Evolutionary conservation across 64 coral and sea anemone genomes (phyloP).

Genomic region (Acropora tenuis): DNA sequence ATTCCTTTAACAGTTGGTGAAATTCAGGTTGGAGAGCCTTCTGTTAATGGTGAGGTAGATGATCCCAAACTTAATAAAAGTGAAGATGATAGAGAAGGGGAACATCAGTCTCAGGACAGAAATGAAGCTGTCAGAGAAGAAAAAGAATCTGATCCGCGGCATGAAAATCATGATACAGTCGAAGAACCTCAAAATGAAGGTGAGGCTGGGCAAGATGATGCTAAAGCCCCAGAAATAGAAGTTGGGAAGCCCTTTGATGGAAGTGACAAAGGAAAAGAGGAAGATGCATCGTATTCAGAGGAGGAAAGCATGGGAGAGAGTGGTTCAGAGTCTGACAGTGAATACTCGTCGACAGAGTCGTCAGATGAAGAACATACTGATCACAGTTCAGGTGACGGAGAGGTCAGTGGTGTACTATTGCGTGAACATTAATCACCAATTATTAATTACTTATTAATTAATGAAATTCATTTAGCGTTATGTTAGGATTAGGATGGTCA

Average conservation of each 20-base stretch:
- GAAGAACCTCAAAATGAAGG: background rate
- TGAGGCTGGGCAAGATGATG: background rate
- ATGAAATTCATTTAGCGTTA: too few species aligned
- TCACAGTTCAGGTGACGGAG: constrained; percentile 4
- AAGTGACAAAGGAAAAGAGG: background rate
- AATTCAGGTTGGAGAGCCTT: background rate
- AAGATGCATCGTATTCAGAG: background rate
- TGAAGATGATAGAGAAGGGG: background rate
- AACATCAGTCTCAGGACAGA: too few species aligned
- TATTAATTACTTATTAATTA: too few species aligned
- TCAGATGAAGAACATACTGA: constrained; percentile 1
- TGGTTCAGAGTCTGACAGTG: constrained; percentile 26
- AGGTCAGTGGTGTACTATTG: background rate
- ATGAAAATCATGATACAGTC: constrained; percentile 11
- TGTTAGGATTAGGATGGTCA: too few species aligned
- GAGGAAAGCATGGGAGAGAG: constrained; percentile 19
- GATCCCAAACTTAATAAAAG: background rate
- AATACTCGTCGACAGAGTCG: constrained; percentile 15
- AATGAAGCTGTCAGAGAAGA: too few species aligned
- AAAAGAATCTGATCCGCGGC: background rate
- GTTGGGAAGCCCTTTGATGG: background rate
- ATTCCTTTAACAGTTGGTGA: background rate
- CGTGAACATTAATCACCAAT: background rate
- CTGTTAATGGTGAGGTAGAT: background rate
- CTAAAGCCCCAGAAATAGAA: background rate